Evolutionary conservation across 2,888 invertebrate genomes (phyloP).

Genomic region (Eurois occulta): DNA sequence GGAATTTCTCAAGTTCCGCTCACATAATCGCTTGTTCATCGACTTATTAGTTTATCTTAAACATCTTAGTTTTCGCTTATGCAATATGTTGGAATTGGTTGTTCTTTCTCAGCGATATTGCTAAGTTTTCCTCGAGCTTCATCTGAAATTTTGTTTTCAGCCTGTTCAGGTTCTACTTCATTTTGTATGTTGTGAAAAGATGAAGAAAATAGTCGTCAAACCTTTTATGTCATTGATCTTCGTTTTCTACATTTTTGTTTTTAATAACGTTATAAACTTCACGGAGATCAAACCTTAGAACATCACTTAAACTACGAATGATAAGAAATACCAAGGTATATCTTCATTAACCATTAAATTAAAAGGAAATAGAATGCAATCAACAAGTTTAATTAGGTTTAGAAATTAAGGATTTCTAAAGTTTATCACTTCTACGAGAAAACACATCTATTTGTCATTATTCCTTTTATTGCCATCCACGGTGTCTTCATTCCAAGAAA

Average conservation of each 20-base stretch:
- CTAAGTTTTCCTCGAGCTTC: conserved; percentile 20
- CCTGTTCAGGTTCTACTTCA: background rate
- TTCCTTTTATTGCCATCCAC: conserved; percentile 16
- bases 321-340: background rate
- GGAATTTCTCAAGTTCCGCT: conserved; percentile 40
- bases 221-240: background rate
- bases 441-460: conserved; percentile 1
- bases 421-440: conserved; percentile 14
- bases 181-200: background rate
- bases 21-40: conserved; percentile 58
- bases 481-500: conserved; percentile 7
- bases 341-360: background rate
- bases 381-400: background rate
- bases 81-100: conserved; percentile 23
- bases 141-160: conserved; percentile 4
- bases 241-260: background rate
- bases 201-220: background rate
- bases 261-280: background rate
- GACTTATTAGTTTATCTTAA: conserved; percentile 62
- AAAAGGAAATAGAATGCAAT: conserved; percentile 3
- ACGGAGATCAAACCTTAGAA: background rate
- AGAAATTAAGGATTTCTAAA: conserved; percentile 7
- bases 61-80: conserved; percentile 42
- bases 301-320: background rate
- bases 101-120: conserved; percentile 38